These are phyloP conservation scores for Agonopterix alstromeriana DNA, from an alignment of 2,888 invertebrate species.

Conservation along the genomic window DNA sequence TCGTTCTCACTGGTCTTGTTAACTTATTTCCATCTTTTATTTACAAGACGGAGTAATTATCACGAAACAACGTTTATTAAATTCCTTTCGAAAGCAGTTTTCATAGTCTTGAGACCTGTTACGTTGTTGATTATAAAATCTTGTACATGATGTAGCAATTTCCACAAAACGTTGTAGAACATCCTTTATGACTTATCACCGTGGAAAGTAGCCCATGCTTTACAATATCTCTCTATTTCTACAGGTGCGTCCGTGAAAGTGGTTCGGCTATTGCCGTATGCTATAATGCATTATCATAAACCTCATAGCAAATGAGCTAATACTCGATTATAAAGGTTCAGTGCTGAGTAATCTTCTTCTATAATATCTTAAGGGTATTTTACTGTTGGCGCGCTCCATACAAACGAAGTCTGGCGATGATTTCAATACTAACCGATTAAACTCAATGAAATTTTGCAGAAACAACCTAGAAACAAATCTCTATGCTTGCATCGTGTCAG, in stretches of 20 bases:
- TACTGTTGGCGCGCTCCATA: too few species aligned
- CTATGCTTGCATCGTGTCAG: too few species aligned
- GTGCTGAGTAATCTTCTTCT: too few species aligned
- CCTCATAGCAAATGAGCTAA: not conserved
- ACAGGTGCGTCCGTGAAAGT: constrained; percentile 42
- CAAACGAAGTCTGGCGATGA: too few species aligned
- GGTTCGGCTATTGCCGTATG: constrained; percentile 24
- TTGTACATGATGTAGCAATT: constrained; percentile 10
- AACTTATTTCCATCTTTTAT: too few species aligned
- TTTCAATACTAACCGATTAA: too few species aligned
- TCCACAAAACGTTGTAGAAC: constrained; percentile 18
- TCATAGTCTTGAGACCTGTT: constrained; percentile 4
- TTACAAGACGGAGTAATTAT: not conserved
- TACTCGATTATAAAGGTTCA: too few species aligned
- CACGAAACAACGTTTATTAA: constrained; percentile 1
- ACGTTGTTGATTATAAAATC: constrained; percentile 6
- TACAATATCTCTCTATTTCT: constrained; percentile 14
- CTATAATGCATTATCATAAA: constrained; percentile 20
- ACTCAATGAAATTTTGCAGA: too few species aligned
- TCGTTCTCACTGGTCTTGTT: too few species aligned
- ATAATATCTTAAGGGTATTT: too few species aligned
- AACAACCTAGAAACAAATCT: too few species aligned
- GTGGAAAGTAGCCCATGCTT: constrained; percentile 23
- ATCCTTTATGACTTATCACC: constrained; percentile 21
- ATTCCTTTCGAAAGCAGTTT: constrained; percentile 4